These are phyloP conservation scores for Halictus rubicundus DNA, from an alignment of 1,140 invertebrate genomes.

Conservation along the genomic window DNA sequence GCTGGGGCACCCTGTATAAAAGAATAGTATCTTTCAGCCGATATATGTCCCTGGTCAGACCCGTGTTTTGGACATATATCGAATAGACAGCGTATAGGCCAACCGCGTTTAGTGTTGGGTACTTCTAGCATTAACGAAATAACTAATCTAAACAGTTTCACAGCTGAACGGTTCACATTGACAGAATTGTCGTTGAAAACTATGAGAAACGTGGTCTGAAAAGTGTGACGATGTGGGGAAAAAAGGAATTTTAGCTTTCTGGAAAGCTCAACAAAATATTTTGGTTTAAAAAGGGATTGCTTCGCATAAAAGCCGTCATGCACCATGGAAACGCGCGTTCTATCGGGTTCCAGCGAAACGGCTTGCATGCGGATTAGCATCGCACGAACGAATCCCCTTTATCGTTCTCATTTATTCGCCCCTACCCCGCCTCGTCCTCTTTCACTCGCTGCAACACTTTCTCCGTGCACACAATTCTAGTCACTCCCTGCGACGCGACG, in stretches of 20 bases:
- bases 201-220: too few species aligned
- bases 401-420: conserved; percentile 14
- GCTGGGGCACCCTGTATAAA: too few species aligned
- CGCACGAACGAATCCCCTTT: conserved; percentile 15
- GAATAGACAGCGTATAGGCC: too few species aligned
- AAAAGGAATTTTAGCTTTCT: not conserved
- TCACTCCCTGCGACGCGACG: conserved; percentile 18
- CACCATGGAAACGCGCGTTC: not conserved
- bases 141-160: too few species aligned
- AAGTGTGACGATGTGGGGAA: too few species aligned
- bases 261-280: not conserved
- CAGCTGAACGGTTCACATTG: too few species aligned
- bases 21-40: too few species aligned
- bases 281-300: not conserved
- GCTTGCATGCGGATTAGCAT: conserved; percentile 7
- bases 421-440: conserved; percentile 11
- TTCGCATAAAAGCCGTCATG: not conserved
- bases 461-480: conserved; percentile 20
- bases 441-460: conserved; percentile 21
- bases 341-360: not conserved
- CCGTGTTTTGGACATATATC: too few species aligned
- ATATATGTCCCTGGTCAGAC: too few species aligned
- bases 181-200: too few species aligned
- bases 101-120: too few species aligned
- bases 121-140: too few species aligned